These are phyloP conservation scores for Ceratoteleas bidentatus DNA, from an alignment of 1,140 invertebrate species.

Conservation along the genomic window DNA sequence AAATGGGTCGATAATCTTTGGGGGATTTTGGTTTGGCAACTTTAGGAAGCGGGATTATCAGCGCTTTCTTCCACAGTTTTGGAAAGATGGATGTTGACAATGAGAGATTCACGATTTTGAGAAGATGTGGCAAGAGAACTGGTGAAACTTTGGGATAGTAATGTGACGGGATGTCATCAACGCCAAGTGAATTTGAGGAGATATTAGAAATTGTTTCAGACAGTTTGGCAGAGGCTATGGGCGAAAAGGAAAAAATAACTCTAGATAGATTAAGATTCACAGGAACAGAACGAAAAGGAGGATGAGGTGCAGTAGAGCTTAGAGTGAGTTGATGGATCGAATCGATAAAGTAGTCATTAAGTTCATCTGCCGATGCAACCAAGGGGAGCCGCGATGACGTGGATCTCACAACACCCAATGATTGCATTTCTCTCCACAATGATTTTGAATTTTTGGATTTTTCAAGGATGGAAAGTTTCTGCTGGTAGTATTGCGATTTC, in stretches of 20 bases:
- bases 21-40: not conserved
- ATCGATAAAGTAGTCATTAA: conserved; percentile 1
- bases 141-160: not conserved
- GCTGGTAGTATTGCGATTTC: not conserved
- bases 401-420: not conserved
- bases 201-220: not conserved
- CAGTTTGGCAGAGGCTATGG: not conserved
- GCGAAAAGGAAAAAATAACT: not conserved
- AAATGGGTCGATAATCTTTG: conserved; percentile 20
- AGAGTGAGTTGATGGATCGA: not conserved
- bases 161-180: not conserved
- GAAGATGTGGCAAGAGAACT: not conserved
- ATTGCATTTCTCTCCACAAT: not conserved
- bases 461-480: not conserved
- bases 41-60: not conserved
- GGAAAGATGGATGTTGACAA: not conserved
- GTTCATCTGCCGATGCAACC: not conserved
- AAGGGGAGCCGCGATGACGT: not conserved
- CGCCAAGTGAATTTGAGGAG: not conserved
- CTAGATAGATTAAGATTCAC: not conserved
- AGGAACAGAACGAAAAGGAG: not conserved
- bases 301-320: not conserved
- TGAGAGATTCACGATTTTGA: not conserved
- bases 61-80: conserved; percentile 1
- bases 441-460: not conserved